Percentiles rank a stretch among this genome's conserved stretches.
Conservation (phyloP, 2,797 vertebrate genomes). For the Hypotaenidia okinawae region DNA sequence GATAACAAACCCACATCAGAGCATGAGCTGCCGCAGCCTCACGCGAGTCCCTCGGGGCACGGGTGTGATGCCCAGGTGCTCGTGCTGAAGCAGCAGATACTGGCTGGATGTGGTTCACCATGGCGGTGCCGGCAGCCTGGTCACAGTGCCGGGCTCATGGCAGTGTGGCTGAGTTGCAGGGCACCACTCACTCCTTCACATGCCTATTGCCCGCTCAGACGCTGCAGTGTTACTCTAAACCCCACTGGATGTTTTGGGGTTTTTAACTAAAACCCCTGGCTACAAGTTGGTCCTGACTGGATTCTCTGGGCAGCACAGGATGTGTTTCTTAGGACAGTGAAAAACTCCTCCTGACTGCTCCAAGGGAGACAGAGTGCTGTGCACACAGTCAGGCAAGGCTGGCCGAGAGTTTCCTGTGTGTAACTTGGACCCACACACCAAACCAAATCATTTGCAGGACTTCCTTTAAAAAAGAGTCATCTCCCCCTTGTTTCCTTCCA, state of each 20-base stretch:
- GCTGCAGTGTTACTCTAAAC: not conserved
- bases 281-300: not conserved
- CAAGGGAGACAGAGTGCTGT: not conserved
- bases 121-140: accelerated
- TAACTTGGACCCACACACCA: not conserved
- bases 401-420: not conserved
- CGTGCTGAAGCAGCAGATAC: not conserved
- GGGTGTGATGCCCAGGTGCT: accelerated
- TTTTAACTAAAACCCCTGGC: not conserved
- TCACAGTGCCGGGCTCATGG: accelerated
- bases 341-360: not conserved
- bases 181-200: accelerated
- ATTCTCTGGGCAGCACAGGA: not conserved
- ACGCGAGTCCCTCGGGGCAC: accelerated
- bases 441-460: not conserved
- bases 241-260: not conserved
- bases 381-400: not conserved
- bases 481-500: not conserved
- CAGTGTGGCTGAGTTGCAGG: accelerated
- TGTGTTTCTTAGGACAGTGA: not conserved
- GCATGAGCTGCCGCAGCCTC: not conserved
- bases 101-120: accelerated
- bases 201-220: not conserved
- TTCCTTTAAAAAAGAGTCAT: not conserved
- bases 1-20: not conserved